Evolutionary conservation across 2,888 invertebrate species (phyloP).

Genomic region (Papilio protenor): DNA sequence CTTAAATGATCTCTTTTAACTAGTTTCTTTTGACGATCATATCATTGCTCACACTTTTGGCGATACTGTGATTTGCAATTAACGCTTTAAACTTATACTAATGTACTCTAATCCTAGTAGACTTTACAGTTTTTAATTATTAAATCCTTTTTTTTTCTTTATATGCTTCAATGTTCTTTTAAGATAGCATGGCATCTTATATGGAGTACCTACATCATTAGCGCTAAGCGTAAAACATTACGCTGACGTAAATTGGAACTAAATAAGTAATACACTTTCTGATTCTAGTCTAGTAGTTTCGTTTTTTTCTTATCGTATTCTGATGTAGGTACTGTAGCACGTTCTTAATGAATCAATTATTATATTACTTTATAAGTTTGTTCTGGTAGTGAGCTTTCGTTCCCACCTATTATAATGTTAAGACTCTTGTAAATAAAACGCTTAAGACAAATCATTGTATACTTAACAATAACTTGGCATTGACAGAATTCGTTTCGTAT

Average conservation of each 20-base stretch:
- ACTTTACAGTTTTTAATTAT: background rate
- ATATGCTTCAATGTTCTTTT: background rate
- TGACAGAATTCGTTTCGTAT: background rate
- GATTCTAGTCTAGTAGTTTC: background rate
- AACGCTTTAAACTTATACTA: background rate
- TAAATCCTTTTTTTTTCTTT: background rate
- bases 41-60: background rate
- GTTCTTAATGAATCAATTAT: background rate
- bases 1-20: background rate
- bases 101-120: background rate
- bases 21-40: background rate
- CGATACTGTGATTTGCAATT: background rate
- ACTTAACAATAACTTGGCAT: background rate
- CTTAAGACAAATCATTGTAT: background rate
- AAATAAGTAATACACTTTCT: background rate
- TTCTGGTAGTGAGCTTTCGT: background rate
- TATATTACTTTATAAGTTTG: background rate
- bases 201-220: background rate
- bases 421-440: background rate
- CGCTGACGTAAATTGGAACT: background rate
- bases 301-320: background rate
- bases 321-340: background rate
- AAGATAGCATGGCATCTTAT: background rate
- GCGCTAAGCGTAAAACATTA: background rate
- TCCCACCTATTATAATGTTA: background rate